Conservation (phyloP, 2,797 vertebrate genomes). For the Champsocephalus esox region DNA sequence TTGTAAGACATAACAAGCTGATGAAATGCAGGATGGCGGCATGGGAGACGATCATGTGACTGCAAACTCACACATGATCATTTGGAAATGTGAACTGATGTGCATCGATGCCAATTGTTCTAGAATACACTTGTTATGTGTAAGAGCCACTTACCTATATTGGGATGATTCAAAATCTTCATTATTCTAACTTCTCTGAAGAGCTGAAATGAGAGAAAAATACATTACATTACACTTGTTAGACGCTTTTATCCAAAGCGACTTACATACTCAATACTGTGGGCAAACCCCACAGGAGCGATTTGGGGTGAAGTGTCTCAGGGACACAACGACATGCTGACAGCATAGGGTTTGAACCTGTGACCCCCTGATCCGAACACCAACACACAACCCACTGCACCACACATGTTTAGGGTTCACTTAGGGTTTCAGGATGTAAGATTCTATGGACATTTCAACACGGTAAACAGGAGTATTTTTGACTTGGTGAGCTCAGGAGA, state of each 20-base stretch:
- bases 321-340: no score
- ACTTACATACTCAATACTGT: no score
- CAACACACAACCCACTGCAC: no score
- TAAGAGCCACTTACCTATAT: conserved; percentile 90
- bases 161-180: conserved; percentile 99
- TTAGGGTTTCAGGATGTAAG: accelerated
- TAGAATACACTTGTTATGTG: background rate
- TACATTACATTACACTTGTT: no score
- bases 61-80: background rate
- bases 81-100: background rate
- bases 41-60: background rate
- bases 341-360: no score
- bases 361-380: no score
- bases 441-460: background rate
- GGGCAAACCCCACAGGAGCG: no score
- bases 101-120: no score
- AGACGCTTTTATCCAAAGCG: no score
- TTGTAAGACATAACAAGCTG: background rate
- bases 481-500: background rate
- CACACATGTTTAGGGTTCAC: background rate
- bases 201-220: conserved; percentile 85
- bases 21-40: background rate
- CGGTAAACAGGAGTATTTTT: no score
- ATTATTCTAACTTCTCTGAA: conserved; percentile 99
- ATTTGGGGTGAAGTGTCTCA: no score